These are phyloP conservation scores for Calameuta idolon DNA, from an alignment of 2,888 invertebrate genomes.

Conservation along the genomic window DNA sequence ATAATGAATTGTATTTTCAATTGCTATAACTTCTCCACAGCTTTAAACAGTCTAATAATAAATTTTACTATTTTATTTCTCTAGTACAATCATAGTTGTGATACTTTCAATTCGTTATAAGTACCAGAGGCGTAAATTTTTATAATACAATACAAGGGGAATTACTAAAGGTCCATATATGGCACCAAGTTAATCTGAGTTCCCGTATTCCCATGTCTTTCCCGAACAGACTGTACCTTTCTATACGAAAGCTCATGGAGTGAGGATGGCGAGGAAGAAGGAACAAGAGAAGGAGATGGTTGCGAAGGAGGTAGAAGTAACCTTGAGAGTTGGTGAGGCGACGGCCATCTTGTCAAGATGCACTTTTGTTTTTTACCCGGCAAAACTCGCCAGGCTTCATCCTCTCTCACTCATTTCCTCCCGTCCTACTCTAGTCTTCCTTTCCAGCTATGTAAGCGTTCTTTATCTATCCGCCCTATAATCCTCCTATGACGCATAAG, in stretches of 20 bases:
- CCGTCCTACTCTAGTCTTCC: conserved; percentile 23
- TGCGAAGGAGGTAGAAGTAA: conserved; percentile 34
- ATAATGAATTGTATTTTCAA: background rate
- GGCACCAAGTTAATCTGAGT: conserved; percentile 24
- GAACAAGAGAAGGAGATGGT: conserved; percentile 33
- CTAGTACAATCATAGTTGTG: no score
- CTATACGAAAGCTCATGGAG: conserved; percentile 1
- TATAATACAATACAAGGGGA: no score
- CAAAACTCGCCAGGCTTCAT: conserved; percentile 39
- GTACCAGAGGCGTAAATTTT: no score
- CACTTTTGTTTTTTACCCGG: conserved; percentile 61
- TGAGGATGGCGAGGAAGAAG: conserved; percentile 30
- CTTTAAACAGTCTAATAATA: background rate
- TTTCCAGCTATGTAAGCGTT: conserved; percentile 38
- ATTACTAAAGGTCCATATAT: no score
- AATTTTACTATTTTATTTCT: no score
- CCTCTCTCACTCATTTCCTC: conserved; percentile 27
- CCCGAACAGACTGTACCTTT: conserved; percentile 44
- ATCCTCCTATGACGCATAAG: conserved; percentile 61
- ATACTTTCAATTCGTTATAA: no score
- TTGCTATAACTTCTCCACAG: background rate
- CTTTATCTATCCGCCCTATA: conserved; percentile 63
- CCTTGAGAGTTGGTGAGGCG: conserved; percentile 62
- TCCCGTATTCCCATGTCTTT: conserved; percentile 43
- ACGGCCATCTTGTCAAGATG: conserved; percentile 64